These are phyloP conservation scores for Syrmaticus mikado DNA, from an alignment of 2,113 vertebrate species.

Conservation along the genomic window DNA sequence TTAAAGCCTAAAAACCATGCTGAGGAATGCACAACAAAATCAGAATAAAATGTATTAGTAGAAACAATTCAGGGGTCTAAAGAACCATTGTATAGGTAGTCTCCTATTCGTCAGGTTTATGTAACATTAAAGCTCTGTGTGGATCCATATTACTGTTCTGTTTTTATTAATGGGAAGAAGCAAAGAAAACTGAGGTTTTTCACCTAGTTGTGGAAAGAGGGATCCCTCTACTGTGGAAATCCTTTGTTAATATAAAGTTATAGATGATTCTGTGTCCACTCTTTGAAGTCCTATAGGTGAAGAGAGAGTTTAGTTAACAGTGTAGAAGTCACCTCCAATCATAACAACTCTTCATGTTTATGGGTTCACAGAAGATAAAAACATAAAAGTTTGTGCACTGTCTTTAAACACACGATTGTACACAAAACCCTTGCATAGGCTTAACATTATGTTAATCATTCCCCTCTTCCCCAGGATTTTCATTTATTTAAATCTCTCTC, in stretches of 20 bases:
- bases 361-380: background rate
- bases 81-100: background rate
- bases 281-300: background rate
- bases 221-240: background rate
- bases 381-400: background rate
- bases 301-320: background rate
- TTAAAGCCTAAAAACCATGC: conserved; percentile 40
- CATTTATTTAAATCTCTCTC: background rate
- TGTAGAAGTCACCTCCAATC: background rate
- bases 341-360: background rate
- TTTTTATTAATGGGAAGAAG: background rate
- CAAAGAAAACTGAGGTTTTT: background rate
- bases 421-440: background rate
- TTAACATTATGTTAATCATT: background rate
- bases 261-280: background rate
- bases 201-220: background rate
- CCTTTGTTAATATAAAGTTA: background rate
- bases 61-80: background rate
- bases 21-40: background rate
- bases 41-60: conserved; percentile 27
- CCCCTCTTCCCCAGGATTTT: rapidly evolving
- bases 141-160: background rate
- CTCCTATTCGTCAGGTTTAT: background rate
- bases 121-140: background rate
- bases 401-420: background rate